Conservation (phyloP, 2,113 vertebrate genomes). For the Numenius arquata region DNA sequence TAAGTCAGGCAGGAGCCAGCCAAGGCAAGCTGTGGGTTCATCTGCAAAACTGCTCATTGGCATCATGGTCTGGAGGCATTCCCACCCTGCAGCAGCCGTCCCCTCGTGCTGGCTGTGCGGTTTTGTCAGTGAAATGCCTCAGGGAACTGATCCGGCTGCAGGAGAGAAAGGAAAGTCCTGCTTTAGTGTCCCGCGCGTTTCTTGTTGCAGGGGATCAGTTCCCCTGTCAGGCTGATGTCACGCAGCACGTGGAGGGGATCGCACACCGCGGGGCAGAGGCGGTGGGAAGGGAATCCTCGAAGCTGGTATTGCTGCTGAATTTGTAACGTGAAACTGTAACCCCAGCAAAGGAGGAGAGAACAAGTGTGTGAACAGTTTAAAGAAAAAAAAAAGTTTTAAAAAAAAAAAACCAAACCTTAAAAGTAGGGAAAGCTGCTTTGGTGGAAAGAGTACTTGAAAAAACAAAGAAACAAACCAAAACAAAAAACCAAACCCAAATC, state of each 20-base stretch:
- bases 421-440: background rate
- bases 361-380: background rate
- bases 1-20: background rate
- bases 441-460: background rate
- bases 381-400: background rate
- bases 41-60: background rate
- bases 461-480: background rate
- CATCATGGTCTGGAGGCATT: rapidly evolving
- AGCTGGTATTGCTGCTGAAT: background rate
- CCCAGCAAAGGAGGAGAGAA: background rate
- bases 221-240: background rate
- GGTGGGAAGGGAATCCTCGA: background rate
- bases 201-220: background rate
- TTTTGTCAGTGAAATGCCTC: background rate
- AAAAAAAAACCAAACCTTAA: background rate
- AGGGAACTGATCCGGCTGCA: background rate
- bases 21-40: background rate
- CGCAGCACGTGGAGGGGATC: rapidly evolving
- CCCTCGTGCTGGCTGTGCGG: background rate
- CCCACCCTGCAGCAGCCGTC: background rate
- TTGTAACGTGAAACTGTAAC: background rate
- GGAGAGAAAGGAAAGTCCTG: background rate
- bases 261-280: background rate
- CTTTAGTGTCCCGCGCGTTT: background rate
- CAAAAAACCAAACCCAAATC: background rate